These are phyloP conservation scores for Frankliniella fusca DNA, from an alignment of 2,888 invertebrate species.

Conservation along the genomic window DNA sequence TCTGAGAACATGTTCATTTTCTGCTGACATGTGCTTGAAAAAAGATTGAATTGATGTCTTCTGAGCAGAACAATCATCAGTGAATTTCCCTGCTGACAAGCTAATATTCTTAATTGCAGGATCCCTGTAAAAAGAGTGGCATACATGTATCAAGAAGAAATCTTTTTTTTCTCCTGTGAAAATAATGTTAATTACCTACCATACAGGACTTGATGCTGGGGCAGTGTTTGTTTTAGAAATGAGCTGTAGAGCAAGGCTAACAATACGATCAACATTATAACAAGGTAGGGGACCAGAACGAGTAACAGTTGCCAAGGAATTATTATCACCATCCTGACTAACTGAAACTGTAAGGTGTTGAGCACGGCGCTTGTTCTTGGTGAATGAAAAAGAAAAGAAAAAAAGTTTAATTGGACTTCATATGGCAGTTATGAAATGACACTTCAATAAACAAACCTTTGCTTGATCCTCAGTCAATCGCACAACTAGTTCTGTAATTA, in stretches of 20 bases:
- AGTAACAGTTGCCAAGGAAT: slow-evolving; percentile 51
- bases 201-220: slow-evolving; percentile 41
- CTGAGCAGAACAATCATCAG: slow-evolving; percentile 43
- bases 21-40: slow-evolving; percentile 49
- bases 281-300: slow-evolving; percentile 58
- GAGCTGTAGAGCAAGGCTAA: slow-evolving; percentile 61
- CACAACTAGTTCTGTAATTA: slow-evolving; percentile 78
- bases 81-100: slow-evolving; percentile 76
- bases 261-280: slow-evolving; percentile 64
- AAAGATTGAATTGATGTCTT: slow-evolving; percentile 49
- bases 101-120: slow-evolving; percentile 66
- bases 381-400: slow-evolving; percentile 10
- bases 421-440: neutral
- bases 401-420: neutral
- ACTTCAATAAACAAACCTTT: slow-evolving; percentile 35
- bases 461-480: slow-evolving; percentile 72
- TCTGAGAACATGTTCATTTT: neutral
- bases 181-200: slow-evolving; percentile 40
- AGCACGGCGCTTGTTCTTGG: slow-evolving; percentile 72
- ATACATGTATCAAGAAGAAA: slow-evolving; percentile 26
- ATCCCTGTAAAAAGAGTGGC: slow-evolving; percentile 43
- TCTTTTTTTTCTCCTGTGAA: slow-evolving; percentile 30
- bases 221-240: slow-evolving; percentile 58
- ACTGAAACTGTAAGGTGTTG: slow-evolving; percentile 73
- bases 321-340: slow-evolving; percentile 55